Conservation (phyloP, 2,797 vertebrate species). For the Mormyrus hasselquistii region DNA sequence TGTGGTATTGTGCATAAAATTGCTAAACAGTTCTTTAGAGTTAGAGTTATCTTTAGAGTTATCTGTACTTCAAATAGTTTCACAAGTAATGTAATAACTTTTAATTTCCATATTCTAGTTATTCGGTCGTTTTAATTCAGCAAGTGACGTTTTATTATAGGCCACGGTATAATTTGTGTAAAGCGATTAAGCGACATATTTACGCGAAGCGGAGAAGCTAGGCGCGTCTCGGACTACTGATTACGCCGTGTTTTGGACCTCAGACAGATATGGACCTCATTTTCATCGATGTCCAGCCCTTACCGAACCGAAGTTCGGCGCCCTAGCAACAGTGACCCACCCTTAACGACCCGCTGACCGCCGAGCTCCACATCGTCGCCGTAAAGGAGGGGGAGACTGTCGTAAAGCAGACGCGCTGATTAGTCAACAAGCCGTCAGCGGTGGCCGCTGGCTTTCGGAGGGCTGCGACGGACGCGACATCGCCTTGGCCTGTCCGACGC, state of each 20-base stretch:
- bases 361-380: constrained; percentile 65
- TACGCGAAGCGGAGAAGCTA: background rate
- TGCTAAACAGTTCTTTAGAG: background rate
- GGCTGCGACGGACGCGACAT: background rate
- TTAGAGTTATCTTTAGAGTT: background rate
- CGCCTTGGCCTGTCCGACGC: background rate
- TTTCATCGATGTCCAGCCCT: background rate
- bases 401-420: constrained; percentile 41
- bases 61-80: background rate
- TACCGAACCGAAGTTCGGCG: background rate
- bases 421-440: constrained; percentile 18
- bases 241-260: background rate
- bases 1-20: background rate
- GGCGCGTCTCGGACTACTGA: background rate
- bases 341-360: constrained; percentile 42
- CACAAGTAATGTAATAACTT: background rate
- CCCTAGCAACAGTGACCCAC: constrained; percentile 25
- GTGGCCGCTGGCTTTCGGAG: background rate
- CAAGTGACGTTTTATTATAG: background rate
- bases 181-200: background rate
- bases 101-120: background rate
- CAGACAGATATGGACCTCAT: background rate
- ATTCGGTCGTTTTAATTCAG: background rate
- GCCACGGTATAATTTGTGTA: background rate
- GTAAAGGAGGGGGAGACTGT: constrained; percentile 51